These are phyloP conservation scores for Micropterix aruncella DNA, from an alignment of 2,888 invertebrate genomes.

Conservation along the genomic window DNA sequence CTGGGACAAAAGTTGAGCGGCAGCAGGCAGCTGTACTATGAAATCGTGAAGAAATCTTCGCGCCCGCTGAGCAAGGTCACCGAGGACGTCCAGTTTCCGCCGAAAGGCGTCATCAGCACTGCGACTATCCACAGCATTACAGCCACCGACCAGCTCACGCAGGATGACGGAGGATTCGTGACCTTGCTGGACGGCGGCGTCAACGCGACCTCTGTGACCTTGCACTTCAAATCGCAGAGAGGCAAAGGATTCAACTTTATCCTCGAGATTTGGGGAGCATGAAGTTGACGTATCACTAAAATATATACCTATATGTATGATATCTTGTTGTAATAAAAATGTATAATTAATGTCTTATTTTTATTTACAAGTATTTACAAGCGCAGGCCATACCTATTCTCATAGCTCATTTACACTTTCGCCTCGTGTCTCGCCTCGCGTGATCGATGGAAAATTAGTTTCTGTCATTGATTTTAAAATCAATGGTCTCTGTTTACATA, in stretches of 20 bases:
- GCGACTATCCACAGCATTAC: slow-evolving; percentile 21
- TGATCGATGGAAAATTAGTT: no score
- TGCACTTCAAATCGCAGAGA: slow-evolving; percentile 28
- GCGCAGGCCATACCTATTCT: no score
- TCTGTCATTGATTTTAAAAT: no score
- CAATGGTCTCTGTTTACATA: no score
- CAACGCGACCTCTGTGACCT: slow-evolving; percentile 17
- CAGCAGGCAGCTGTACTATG: slow-evolving; percentile 13
- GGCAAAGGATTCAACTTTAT: slow-evolving; percentile 26
- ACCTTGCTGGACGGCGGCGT: slow-evolving; percentile 24
- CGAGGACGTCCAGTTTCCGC: slow-evolving; percentile 14
- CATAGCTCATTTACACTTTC: no score
- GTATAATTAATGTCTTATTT: no score
- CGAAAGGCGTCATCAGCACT: slow-evolving; percentile 7
- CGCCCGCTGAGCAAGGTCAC: slow-evolving; percentile 16
- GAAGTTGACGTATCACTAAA: no score
- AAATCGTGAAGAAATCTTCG: slow-evolving; percentile 15
- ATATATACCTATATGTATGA: no score
- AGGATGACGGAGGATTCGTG: slow-evolving; percentile 28
- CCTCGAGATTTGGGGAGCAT: slow-evolving; percentile 27
- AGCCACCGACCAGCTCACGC: slow-evolving; percentile 23
- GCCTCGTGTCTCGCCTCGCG: no score
- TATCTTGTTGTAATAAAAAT: no score
- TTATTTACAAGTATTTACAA: no score
- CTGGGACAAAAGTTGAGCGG: slow-evolving; percentile 12